phyloP scores from a whole-genome alignment of 1,140 invertebrate species.

The Centruroides sculpturatus region DNA sequence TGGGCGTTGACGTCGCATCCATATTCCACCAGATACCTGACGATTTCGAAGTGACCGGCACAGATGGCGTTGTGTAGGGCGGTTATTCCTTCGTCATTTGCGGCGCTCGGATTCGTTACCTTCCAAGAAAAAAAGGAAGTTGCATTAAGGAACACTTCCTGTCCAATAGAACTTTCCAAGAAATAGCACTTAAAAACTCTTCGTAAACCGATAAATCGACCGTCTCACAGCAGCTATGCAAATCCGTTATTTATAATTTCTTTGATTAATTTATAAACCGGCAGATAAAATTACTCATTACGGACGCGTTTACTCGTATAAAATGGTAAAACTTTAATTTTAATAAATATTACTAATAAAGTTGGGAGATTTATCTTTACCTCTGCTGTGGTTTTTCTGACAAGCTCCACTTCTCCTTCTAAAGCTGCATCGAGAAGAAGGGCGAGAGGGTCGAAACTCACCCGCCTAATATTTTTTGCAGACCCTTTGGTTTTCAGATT shows the following conservation, averaged over 20 bases:
- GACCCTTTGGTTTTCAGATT: slow-evolving; percentile 40
- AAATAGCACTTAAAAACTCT: too few species aligned
- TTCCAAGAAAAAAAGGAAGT: too few species aligned
- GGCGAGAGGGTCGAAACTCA: slow-evolving; percentile 95
- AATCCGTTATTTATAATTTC: too few species aligned
- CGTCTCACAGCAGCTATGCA: too few species aligned
- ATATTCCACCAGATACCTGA: slow-evolving; percentile 92
- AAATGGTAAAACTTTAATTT: neutral
- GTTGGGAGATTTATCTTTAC: slow-evolving; percentile 34
- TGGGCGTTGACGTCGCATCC: slow-evolving; percentile 98
- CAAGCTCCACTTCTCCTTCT: slow-evolving; percentile 93
- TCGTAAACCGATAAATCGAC: too few species aligned
- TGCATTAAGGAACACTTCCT: too few species aligned
- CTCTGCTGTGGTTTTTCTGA: slow-evolving; percentile 85
- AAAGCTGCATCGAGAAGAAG: slow-evolving; percentile 85
- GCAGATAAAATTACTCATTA: too few species aligned
- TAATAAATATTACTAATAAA: neutral
- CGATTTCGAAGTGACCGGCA: slow-evolving; percentile 95
- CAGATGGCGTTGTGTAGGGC: slow-evolving; percentile 99
- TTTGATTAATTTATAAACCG: too few species aligned
- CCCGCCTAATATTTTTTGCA: slow-evolving; percentile 39
- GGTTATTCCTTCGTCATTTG: slow-evolving; percentile 93
- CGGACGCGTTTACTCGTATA: too few species aligned
- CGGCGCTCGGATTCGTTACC: slow-evolving; percentile 68
- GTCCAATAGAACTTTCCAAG: too few species aligned